These are phyloP conservation scores for Neria commutata DNA, from an alignment of 2,888 invertebrate species.

Conservation along the genomic window DNA sequence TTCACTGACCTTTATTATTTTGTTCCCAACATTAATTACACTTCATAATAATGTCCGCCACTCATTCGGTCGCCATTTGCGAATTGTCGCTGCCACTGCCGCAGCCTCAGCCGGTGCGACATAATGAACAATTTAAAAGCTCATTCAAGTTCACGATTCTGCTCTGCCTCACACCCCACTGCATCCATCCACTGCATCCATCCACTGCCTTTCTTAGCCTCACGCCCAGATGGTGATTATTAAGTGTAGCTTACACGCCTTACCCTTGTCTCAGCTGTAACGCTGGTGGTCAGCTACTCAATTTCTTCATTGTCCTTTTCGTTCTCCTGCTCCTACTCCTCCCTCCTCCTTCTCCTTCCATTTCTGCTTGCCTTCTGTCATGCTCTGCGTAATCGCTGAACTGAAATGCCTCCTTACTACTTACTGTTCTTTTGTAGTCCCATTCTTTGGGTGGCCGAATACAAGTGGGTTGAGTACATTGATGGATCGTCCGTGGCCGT, in stretches of 20 bases:
- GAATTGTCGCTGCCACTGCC: not conserved
- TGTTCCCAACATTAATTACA: slow-evolving; percentile 44
- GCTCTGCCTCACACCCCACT: not conserved
- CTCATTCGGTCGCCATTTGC: slow-evolving; percentile 6
- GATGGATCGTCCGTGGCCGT: slow-evolving; percentile 75
- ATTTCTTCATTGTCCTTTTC: slow-evolving; percentile 32
- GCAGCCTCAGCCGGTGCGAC: not conserved
- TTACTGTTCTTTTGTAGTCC: slow-evolving; percentile 71
- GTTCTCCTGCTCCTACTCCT: slow-evolving; percentile 34
- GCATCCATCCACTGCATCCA: no score
- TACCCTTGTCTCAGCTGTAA: not conserved
- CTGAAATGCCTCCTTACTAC: slow-evolving; percentile 4
- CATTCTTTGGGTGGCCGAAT: slow-evolving; percentile 77
- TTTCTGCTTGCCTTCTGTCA: slow-evolving; percentile 27
- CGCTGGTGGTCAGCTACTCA: slow-evolving; percentile 6
- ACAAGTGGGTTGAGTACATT: slow-evolving; percentile 70
- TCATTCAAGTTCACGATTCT: not conserved
- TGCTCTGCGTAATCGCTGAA: slow-evolving; percentile 11
- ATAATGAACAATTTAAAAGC: not conserved
- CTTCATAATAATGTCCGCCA: slow-evolving; percentile 27
- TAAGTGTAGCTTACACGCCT: no score
- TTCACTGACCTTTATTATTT: slow-evolving; percentile 17
- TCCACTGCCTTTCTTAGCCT: no score
- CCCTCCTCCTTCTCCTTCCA: slow-evolving; percentile 25
- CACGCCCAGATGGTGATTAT: no score